phyloP scores from a whole-genome alignment of 2,113 vertebrate genomes.

The Petrocephalus microphthalmus region DNA sequence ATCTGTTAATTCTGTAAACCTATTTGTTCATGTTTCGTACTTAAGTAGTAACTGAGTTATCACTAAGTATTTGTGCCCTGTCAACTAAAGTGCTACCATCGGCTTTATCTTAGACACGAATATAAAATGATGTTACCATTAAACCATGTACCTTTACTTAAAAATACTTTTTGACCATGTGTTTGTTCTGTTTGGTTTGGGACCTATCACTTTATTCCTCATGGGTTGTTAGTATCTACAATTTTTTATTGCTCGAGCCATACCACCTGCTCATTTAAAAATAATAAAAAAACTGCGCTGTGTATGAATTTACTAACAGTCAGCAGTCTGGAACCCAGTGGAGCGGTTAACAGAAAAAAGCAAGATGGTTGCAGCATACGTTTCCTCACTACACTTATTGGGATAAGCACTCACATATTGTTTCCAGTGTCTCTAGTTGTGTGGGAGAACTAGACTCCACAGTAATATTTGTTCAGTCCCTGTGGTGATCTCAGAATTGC shows the following conservation, averaged over 20 bases:
- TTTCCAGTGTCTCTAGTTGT: not conserved
- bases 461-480: not conserved
- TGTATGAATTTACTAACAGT: not conserved
- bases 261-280: not conserved
- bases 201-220: not conserved
- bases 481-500: not conserved
- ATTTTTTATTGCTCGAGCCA: not conserved
- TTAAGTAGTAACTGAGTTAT: too few species aligned
- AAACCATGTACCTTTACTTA: not conserved
- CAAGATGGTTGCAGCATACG: not conserved
- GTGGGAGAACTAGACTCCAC: not conserved
- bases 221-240: not conserved
- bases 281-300: not conserved
- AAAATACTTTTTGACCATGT: not conserved
- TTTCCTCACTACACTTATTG: not conserved
- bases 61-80: too few species aligned
- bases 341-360: not conserved
- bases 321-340: not conserved
- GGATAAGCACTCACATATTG: not conserved
- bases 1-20: too few species aligned
- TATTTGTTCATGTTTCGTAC: not conserved
- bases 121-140: not conserved
- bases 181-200: not conserved
- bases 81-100: not conserved
- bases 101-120: not conserved